A percentile compares a stretch with the other conserved stretches of the same genome.
phyloP scores from a whole-genome alignment of 2,888 invertebrate genomes.

The Chrysodeixis includens region DNA sequence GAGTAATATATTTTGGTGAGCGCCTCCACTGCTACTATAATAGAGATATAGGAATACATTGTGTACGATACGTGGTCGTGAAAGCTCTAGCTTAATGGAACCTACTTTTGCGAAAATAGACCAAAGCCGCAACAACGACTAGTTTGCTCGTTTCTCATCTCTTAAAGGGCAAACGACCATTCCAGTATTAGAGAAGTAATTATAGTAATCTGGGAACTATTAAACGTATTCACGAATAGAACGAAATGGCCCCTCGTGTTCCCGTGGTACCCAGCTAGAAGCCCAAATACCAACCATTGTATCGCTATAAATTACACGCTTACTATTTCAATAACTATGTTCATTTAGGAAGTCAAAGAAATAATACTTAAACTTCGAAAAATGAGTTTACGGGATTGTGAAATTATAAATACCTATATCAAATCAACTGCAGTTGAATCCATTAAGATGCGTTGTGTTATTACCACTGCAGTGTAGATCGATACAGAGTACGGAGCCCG shows the following conservation, averaged over 20 bases:
- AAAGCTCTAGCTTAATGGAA: not conserved
- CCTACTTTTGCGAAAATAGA: not conserved
- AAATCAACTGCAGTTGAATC: not conserved
- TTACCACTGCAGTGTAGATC: not conserved
- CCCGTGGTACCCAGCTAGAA: constrained; percentile 2
- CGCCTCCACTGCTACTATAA: not conserved
- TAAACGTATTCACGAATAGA: not conserved
- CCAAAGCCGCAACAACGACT: not conserved
- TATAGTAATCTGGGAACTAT: not conserved
- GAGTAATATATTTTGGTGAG: not conserved
- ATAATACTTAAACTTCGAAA: too few relatives aligned
- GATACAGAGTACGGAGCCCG: not conserved
- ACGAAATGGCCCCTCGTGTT: constrained; percentile 5
- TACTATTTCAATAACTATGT: not conserved
- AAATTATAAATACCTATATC: too few relatives aligned
- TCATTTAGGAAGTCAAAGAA: not conserved
- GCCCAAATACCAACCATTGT: not conserved
- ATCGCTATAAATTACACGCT: not conserved
- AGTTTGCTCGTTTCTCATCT: not conserved
- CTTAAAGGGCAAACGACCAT: not conserved
- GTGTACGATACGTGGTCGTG: not conserved
- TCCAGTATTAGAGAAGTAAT: not conserved
- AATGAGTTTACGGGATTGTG: too few relatives aligned
- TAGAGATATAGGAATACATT: not conserved
- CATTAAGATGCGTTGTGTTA: not conserved